Percentiles rank a stretch among this genome's conserved stretches.
Evolutionary conservation across 2,113 vertebrate genomes (phyloP).

Genomic region (Tachuris rubrigastra): DNA sequence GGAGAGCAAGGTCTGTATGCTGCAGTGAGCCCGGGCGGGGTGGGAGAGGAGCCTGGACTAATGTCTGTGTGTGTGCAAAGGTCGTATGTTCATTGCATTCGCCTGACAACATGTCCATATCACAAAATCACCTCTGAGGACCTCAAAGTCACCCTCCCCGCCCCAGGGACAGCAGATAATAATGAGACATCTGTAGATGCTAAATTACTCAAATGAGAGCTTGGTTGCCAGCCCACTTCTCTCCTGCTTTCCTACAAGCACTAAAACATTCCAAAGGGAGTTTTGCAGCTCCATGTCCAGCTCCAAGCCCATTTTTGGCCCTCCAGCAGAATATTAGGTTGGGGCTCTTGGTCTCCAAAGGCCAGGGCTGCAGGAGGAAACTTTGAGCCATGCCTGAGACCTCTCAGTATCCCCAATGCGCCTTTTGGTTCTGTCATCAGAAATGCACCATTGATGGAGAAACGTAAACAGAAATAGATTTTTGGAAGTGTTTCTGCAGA

Average conservation of each 20-base stretch:
- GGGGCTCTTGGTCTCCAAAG: neutral
- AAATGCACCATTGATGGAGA: neutral
- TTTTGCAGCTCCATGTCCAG: neutral
- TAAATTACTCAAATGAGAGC: neutral
- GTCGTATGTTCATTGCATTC: neutral
- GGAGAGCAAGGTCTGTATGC: fast-evolving
- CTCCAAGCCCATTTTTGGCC: neutral
- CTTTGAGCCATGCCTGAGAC: neutral
- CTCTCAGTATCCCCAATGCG: neutral
- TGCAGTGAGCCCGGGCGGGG: fast-evolving
- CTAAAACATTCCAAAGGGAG: neutral
- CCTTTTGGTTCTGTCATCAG: neutral
- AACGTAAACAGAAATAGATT: neutral
- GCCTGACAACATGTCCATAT: fast-evolving
- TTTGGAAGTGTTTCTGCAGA: neutral
- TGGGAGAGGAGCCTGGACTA: neutral
- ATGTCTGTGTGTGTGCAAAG: fast-evolving
- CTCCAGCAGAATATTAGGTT: neutral
- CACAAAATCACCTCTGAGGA: neutral
- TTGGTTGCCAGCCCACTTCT: neutral
- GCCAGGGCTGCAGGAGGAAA: neutral
- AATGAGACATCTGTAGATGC: neutral
- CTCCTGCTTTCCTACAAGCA: neutral
- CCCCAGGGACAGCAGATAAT: neutral
- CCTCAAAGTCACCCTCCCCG: neutral